A percentile compares a stretch with the other conserved stretches of the same genome.
Evolutionary conservation across 2,113 vertebrate genomes (phyloP).

Genomic region (Cnemophilus loriae): DNA sequence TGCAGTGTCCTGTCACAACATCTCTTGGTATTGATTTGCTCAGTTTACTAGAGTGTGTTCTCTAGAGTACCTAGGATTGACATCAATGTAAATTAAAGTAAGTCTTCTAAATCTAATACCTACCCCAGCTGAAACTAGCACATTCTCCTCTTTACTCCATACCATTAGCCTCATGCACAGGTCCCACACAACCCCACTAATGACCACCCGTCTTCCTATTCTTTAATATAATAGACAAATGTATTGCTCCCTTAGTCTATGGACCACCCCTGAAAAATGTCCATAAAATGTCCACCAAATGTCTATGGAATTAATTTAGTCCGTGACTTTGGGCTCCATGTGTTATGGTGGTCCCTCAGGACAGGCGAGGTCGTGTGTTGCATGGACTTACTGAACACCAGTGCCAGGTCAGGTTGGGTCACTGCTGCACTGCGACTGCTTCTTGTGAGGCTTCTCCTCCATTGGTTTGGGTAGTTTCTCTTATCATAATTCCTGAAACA

Average conservation of each 20-base stretch:
- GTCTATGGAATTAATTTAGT: background rate
- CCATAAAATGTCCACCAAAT: background rate
- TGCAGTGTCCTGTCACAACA: background rate
- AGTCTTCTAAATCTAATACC: background rate
- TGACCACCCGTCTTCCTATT: background rate
- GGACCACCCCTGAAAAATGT: background rate
- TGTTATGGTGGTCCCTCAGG: background rate
- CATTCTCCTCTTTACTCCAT: background rate
- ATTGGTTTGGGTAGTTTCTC: background rate
- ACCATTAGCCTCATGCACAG: background rate
- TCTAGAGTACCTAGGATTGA: background rate
- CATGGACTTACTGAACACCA: background rate
- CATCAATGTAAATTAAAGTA: background rate
- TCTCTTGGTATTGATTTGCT: background rate
- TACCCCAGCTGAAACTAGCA: background rate
- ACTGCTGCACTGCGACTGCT: background rate
- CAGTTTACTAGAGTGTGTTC: background rate
- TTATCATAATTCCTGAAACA: background rate
- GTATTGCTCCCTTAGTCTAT: background rate
- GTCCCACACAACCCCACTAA: background rate
- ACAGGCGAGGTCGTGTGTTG: background rate
- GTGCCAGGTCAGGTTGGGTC: accelerated
- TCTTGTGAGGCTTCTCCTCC: background rate
- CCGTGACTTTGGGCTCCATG: background rate
- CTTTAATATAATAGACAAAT: background rate